These are phyloP conservation scores for Acropternis orthonyx DNA, from an alignment of 2,797 vertebrate genomes.

Conservation along the genomic window DNA sequence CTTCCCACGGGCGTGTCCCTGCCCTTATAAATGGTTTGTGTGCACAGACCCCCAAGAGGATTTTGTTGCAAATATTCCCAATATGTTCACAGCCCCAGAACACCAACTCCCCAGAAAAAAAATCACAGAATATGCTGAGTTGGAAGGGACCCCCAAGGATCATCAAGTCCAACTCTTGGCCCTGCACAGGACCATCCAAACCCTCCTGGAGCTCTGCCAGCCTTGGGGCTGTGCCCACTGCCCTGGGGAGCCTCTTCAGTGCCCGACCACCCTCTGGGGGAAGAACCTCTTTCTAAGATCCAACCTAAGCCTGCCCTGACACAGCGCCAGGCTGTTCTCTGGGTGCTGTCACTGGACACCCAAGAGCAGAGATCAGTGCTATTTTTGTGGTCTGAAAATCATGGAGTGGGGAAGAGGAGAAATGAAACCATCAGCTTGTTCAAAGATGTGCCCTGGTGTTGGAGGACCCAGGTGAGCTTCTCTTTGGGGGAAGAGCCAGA, in stretches of 20 bases:
- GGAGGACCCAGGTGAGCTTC: not conserved
- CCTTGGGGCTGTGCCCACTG: not conserved
- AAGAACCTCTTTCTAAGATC: no score
- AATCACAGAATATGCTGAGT: not conserved
- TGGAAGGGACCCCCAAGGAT: not conserved
- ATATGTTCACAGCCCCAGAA: not conserved
- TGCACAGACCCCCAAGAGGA: not conserved
- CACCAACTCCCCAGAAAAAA: not conserved
- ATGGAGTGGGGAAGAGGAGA: not conserved
- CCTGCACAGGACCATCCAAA: not conserved
- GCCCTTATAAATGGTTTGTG: not conserved
- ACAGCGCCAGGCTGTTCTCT: not conserved
- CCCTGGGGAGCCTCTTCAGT: not conserved
- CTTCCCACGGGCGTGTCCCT: fast-evolving
- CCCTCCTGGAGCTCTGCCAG: not conserved
- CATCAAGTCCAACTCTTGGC: not conserved
- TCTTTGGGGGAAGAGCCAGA: not conserved
- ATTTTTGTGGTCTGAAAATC: not conserved
- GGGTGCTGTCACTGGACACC: not conserved
- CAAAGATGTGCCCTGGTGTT: not conserved
- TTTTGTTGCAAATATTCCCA: not conserved
- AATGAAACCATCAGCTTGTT: not conserved
- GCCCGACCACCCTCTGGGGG: not conserved
- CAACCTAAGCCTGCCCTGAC: not conserved
- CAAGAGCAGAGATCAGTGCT: not conserved